Evolutionary conservation across 2,797 vertebrate genomes (phyloP), one percentile per base, ranked within the genome.

Genomic region (Eutrigla gurnardus): DNA sequence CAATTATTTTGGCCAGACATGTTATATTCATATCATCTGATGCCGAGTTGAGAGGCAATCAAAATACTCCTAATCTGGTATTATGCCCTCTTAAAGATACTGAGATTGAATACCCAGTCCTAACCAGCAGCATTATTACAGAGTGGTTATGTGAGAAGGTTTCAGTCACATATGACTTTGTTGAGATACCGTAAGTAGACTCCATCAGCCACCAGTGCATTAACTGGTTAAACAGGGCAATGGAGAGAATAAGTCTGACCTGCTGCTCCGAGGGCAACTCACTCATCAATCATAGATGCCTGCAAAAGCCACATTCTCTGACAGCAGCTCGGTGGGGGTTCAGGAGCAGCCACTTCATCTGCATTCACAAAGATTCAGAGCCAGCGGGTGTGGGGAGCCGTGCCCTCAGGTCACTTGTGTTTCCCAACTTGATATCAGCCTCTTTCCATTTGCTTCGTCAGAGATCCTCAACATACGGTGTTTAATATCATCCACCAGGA

Each of bases 221-320:
- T 59, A 63, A 46, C 73, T 75, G 65, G 53, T 62, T 70, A 65
- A 70, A 76, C 33, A 25, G 5, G 50, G 25, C 61, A 53, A 75
- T 15, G 17, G 39, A 72, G 25, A 78, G 53, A 68, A 64, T 32
- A 81, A 6, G 39, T 53, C 37, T 70, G 54, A 69, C 77, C 82
- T 65, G 81, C 73, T 77, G 78, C 62, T 77, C 36, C 36, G 61
- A 77, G 64, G 54, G 33, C 80, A 73, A 58, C 74, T 82, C 80
- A 60, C 61, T 85, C 84, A 84, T 89, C 88, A 65, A 65, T 90
- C 82, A 88, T 9, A 43, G 32, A 73, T 50, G 65, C n/a, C 60
- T 76, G 43, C 58, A 73, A 84, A 67, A 67, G 78, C 59, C 14
- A 5, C 18, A 25, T 17, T 64, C 12, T 70, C 75, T 65, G 78